Evolutionary conservation across 2,888 invertebrate species (phyloP).

Genomic region (Zelleria hepariella): DNA sequence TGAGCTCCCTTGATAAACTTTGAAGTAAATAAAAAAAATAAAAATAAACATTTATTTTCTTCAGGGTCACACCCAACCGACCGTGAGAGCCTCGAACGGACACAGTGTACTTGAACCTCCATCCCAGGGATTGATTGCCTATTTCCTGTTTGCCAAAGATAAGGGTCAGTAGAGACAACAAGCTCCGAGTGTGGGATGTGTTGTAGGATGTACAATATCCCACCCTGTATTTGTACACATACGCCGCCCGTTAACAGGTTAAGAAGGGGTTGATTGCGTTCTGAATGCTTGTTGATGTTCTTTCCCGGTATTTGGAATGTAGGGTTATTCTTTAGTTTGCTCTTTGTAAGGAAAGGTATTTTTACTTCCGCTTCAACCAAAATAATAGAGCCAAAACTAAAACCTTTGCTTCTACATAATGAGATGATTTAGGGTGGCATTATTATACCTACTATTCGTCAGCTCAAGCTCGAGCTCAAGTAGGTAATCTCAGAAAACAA

Average conservation of each 20-base stretch:
- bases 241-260: background rate
- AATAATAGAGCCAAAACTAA: too few species aligned
- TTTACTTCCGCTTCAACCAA: too few species aligned
- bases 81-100: background rate
- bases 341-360: too few species aligned
- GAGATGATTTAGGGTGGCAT: too few species aligned
- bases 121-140: constrained; percentile 20
- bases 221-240: background rate
- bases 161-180: constrained; percentile 22
- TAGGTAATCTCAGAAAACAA: too few species aligned
- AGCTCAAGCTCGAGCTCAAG: too few species aligned
- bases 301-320: background rate
- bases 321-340: too few species aligned
- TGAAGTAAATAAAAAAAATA: too few species aligned
- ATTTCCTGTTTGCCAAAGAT: constrained; percentile 44
- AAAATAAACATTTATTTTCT: too few species aligned
- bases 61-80: background rate
- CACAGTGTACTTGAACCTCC: background rate
- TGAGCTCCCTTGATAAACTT: too few species aligned
- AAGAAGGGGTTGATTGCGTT: background rate
- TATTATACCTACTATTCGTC: too few species aligned
- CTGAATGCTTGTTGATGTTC: background rate
- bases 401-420: too few species aligned
- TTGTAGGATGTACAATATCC: background rate
- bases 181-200: background rate